Conservation (phyloP, 2,113 vertebrate species). For the Conger conger region DNA sequence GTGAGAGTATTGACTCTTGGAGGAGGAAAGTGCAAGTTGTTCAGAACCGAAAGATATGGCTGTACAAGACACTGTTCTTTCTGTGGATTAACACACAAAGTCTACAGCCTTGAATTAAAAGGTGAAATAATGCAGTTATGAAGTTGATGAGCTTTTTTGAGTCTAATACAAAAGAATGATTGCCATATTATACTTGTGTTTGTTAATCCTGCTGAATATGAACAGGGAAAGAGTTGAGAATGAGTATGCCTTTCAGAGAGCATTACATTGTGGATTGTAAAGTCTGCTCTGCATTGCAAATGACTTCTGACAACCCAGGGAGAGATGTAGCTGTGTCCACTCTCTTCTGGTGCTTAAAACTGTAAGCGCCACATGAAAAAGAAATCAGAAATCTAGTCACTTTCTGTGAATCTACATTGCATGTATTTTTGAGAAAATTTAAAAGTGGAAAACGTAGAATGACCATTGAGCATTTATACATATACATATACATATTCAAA, state of each 20-base stretch:
- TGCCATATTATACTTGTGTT: neutral
- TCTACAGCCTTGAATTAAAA: neutral
- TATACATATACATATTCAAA: no score
- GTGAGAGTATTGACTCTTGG: neutral
- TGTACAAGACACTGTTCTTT: neutral
- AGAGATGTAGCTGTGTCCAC: no score
- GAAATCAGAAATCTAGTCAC: no score
- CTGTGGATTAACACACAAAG: neutral
- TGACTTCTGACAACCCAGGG: neutral
- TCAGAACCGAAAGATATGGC: neutral
- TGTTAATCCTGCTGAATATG: neutral
- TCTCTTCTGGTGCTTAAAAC: no score
- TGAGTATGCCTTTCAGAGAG: neutral
- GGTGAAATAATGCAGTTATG: neutral
- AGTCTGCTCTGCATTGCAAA: neutral
- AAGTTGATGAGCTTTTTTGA: neutral
- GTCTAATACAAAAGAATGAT: neutral
- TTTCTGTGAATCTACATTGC: no score
- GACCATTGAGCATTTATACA: no score
- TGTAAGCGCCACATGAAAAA: no score
- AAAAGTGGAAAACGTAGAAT: no score
- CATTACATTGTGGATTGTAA: neutral
- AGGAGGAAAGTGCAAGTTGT: conserved; percentile 1
- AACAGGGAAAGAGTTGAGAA: neutral
- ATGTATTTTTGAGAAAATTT: no score